A percentile compares a stretch with the other conserved stretches of the same genome.
Evolutionary conservation across 1,140 invertebrate genomes (phyloP).

Genomic region (Aradophagus sp.): DNA sequence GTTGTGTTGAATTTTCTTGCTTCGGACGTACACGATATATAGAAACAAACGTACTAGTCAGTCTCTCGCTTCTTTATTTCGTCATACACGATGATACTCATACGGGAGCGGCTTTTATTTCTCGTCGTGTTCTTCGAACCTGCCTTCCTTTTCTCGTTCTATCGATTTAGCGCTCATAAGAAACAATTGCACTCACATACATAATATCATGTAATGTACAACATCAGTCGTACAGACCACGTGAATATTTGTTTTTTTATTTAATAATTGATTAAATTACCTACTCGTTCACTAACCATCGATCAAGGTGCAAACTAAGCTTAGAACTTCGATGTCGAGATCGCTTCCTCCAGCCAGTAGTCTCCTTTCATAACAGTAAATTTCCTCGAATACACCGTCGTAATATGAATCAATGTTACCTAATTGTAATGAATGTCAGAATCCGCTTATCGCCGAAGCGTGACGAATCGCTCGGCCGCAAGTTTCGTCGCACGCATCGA

Average conservation of each 20-base stretch:
- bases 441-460: too few species aligned
- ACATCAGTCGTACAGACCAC: slow-evolving; percentile 66
- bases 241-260: slow-evolving; percentile 59
- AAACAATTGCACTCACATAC: slow-evolving; percentile 47
- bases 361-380: slow-evolving; percentile 2
- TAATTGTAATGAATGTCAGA: too few species aligned
- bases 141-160: slow-evolving; percentile 16
- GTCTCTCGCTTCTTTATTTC: slow-evolving; percentile 46
- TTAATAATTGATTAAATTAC: slow-evolving; percentile 65
- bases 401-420: slow-evolving; percentile 22
- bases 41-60: slow-evolving; percentile 55
- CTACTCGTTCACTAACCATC: slow-evolving; percentile 60
- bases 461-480: too few species aligned
- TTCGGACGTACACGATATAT: slow-evolving; percentile 49
- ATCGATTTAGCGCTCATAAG: slow-evolving; percentile 13
- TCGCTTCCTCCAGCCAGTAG: slow-evolving; percentile 31
- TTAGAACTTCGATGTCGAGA: slow-evolving; percentile 57
- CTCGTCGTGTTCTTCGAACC: slow-evolving; percentile 29
- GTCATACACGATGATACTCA: slow-evolving; percentile 35
- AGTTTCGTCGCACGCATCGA: too few species aligned
- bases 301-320: slow-evolving; percentile 40
- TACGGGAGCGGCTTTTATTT: slow-evolving; percentile 26
- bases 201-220: slow-evolving; percentile 64
- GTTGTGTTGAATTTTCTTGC: slow-evolving; percentile 9
- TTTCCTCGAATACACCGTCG: slow-evolving; percentile 2